A percentile compares a stretch with the other conserved stretches of the same genome.
Evolutionary conservation across 1,140 invertebrate species (phyloP).

Genomic region (Idris sp.): DNA sequence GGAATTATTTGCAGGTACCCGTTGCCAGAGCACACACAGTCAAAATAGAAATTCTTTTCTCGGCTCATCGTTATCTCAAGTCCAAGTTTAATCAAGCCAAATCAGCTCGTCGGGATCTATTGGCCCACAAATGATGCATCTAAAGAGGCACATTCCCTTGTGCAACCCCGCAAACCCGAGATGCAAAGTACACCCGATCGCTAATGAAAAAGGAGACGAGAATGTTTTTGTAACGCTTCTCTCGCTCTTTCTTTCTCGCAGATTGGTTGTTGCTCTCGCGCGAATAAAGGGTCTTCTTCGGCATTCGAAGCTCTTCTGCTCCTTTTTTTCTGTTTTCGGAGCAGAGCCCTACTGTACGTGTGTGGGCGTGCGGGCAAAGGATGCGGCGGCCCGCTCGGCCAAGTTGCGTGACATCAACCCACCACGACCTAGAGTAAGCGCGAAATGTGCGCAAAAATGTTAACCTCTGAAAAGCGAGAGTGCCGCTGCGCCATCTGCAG

Average conservation of each 20-base stretch:
- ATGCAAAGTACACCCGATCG: conserved; percentile 43
- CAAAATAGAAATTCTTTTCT: too few relatives aligned
- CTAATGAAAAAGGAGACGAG: conserved; percentile 29
- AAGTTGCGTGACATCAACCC: conserved; percentile 25
- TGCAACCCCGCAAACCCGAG: conserved; percentile 18
- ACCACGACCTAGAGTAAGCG: conserved; percentile 39
- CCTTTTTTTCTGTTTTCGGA: too few relatives aligned
- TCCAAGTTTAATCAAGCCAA: too few relatives aligned
- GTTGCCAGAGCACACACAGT: too few relatives aligned
- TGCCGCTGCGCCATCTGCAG: conserved; percentile 48
- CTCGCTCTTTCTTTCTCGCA: too few relatives aligned
- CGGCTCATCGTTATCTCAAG: too few relatives aligned
- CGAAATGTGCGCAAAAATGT: conserved; percentile 29
- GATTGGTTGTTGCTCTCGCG: too few relatives aligned
- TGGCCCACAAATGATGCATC: conserved; percentile 19
- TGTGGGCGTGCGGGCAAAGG: conserved; percentile 17
- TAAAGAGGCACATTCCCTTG: conserved; percentile 3
- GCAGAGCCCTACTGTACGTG: conserved; percentile 25
- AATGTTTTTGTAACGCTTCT: conserved; percentile 47
- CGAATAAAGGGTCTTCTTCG: conserved; percentile 38
- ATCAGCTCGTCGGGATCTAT: too few relatives aligned
- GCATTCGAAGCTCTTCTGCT: conserved; percentile 28
- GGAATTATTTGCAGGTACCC: too few relatives aligned
- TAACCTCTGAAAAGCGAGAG: conserved; percentile 45
- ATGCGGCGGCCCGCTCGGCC: not conserved